Evolutionary conservation across 2,113 vertebrate genomes (phyloP).

Genomic region (Leucoraja erinaceus): DNA sequence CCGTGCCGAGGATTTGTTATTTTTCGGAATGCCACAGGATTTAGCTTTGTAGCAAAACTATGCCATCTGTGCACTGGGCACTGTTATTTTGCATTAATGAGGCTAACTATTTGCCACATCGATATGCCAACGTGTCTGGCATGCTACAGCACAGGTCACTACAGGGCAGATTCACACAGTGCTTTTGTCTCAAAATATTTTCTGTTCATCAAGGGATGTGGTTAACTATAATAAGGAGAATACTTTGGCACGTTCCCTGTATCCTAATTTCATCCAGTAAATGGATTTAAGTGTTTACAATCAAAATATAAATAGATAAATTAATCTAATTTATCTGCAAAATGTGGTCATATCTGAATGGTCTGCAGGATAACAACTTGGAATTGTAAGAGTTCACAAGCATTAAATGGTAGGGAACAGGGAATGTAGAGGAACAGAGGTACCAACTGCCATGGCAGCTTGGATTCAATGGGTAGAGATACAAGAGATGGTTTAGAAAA

Average conservation of each 20-base stretch:
- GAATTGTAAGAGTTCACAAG: background rate
- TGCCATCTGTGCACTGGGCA: background rate
- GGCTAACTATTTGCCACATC: background rate
- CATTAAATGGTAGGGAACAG: background rate
- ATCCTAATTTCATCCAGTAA: background rate
- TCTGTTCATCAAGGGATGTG: background rate
- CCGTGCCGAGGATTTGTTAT: background rate
- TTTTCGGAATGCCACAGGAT: background rate
- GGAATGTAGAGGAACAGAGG: no score
- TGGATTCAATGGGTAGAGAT: no score
- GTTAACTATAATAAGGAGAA: constrained; percentile 18
- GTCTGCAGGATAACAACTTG: background rate
- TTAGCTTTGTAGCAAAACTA: background rate
- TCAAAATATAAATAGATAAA: constrained; percentile 1
- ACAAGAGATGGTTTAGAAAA: no score
- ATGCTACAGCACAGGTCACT: background rate
- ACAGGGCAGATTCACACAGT: background rate
- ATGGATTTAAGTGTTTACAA: background rate
- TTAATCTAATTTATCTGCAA: background rate
- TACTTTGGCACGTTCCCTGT: background rate
- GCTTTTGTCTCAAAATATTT: background rate
- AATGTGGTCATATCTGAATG: background rate
- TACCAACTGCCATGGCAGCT: no score
- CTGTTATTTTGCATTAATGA: background rate
- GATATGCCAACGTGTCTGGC: background rate